Evolutionary conservation across 2,888 invertebrate genomes (phyloP), one percentile per base, ranked within the genome.

Genomic region (Leptinotarsa peninsularis): DNA sequence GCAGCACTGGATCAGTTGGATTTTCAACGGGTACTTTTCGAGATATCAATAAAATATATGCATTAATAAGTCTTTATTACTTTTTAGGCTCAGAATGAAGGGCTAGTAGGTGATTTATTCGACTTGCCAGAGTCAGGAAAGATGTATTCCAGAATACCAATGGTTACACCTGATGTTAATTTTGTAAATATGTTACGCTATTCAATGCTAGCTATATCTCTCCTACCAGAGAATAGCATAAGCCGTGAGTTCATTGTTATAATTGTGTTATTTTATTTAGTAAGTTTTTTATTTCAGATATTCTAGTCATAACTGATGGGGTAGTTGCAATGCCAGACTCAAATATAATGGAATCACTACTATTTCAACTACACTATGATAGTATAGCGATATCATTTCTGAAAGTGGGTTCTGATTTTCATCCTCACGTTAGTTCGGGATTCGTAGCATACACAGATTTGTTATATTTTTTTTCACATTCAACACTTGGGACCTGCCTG

Each of bases 161-260:
- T 92, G 89, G 90, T 92, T 50, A 91, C 91, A 68, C 92, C 94
- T 4, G 94, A 94, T 86, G 91, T 91, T 49, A 92, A 92, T 84
- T 93, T 95, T 86, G 91, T 95, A 73, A 94, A 94, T 88, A 93
- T 95, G 91, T 87, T 95, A 54, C 89, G 94, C 78, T 93, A 94
- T 87, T 95, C 94, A 33, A 92, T 95, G 89, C 88, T 95, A 76
- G 93, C 94, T 4, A 89, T 94, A 71, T 92, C 94, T 74, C 89
- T 95, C 72, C 88, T 95, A 76, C 95, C 95, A 17, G 94, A 94
- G 85, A 92, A 93, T 85, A 93, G 93, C 81, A 91, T 92, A 88
- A 92, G 93, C 83, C 93, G 94, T 94, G 88, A 88, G 91, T 88
- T 77, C 58, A 5, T 50, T 18, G 4, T 69, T 52, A 70, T n/a